Evolutionary conservation across 2,888 invertebrate genomes (phyloP), one percentile per base, ranked within the genome.

Genomic region (Seira musarum): DNA sequence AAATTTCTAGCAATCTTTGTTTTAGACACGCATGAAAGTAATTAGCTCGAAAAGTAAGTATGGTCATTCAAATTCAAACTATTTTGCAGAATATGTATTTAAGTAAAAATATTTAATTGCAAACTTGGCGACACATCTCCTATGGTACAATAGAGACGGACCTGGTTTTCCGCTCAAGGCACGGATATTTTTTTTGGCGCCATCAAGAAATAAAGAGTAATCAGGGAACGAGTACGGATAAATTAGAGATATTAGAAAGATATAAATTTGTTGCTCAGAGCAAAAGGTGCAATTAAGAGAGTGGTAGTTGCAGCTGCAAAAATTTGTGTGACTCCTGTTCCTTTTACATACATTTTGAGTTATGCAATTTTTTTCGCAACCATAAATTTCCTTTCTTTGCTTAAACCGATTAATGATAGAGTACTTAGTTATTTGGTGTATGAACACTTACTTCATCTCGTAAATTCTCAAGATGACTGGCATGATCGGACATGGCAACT

Each of bases 401-500:
- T n/a, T n/a, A n/a, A n/a, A n/a, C n/a, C n/a, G n/a, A n/a, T n/a
- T n/a, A n/a, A n/a, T n/a, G n/a, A n/a, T n/a, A n/a, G n/a, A n/a
- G n/a, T n/a, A n/a, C n/a, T n/a, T n/a, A n/a, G n/a, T n/a, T n/a
- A 57, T 57, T n/a, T 57, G 17, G 17, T n/a, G 57, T 40, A 40
- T 40, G 40, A 6, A 17, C 21, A 85, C 87, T 88, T 88, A 93
- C 92, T 91, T 98, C 97, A 87, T 96, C 94, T 88, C 95, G 92
- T 17, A 98, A 92, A 71, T 95, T 93, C 88, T 96, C 95, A 87
- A 97, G 91, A 88, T 96, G 96, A 88, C 94, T 94, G 83, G 96
- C 94, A 88, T 97, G 97, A 88, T 96, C 96, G 91, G 96, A 92
- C 83, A 95, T 91, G 87, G 93, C 94, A 75, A 93, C 93, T 88